phyloP scores from a whole-genome alignment of 1,140 invertebrate species.

The Calliopsis andreniformis region DNA sequence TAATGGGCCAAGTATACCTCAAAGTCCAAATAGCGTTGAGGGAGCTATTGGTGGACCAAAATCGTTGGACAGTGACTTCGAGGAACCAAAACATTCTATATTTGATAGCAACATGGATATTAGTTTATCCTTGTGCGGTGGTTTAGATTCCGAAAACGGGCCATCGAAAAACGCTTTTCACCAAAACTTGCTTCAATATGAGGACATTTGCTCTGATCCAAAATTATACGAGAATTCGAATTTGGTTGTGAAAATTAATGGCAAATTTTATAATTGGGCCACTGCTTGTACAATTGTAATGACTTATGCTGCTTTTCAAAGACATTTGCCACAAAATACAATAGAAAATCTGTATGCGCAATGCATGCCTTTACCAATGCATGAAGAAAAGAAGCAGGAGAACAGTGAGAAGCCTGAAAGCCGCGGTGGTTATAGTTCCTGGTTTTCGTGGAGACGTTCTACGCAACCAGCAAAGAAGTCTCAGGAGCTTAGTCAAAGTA shows the following conservation, averaged over 20 bases:
- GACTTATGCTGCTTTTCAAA: conserved; percentile 91
- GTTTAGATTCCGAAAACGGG: conserved; percentile 83
- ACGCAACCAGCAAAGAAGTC: conserved; percentile 75
- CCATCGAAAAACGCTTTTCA: conserved; percentile 87
- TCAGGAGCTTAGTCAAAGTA: conserved; percentile 62
- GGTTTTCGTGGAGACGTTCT: conserved; percentile 84
- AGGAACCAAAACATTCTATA: conserved; percentile 85
- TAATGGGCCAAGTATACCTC: conserved; percentile 95
- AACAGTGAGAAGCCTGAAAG: conserved; percentile 72
- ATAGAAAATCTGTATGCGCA: conserved; percentile 77
- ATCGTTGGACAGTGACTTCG: conserved; percentile 90
- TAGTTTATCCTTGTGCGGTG: conserved; percentile 91
- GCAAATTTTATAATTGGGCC: conserved; percentile 94
- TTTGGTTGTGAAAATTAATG: conserved; percentile 93
- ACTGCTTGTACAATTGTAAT: conserved; percentile 93
- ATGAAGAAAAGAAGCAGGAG: conserved; percentile 72
- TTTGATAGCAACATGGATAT: conserved; percentile 85
- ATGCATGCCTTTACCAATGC: conserved; percentile 76
- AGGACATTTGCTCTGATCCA: conserved; percentile 92
- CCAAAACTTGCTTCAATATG: conserved; percentile 89
- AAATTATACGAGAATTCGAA: conserved; percentile 91
- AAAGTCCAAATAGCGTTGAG: conserved; percentile 94
- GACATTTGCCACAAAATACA: conserved; percentile 86
- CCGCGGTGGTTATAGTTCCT: conserved; percentile 80
- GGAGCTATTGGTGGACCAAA: conserved; percentile 86